phyloP scores from a whole-genome alignment of 2,113 vertebrate species.

The Paramisgurnus dabryanus region DNA sequence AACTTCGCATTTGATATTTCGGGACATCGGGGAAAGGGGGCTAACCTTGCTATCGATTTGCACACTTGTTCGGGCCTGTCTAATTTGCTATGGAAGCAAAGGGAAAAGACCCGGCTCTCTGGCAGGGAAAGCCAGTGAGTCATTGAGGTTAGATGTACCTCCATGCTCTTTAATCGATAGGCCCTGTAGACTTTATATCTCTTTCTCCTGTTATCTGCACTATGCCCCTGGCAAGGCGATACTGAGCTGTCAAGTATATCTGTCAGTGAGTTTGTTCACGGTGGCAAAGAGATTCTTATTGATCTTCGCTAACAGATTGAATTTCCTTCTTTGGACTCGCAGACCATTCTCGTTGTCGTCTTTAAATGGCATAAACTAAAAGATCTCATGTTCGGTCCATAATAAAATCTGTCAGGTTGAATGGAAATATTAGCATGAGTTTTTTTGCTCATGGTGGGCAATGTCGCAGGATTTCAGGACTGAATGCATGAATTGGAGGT shows the following conservation, averaged over 20 bases:
- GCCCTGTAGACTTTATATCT: not conserved
- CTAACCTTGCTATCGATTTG: constrained; percentile 19
- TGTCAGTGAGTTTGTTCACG: constrained; percentile 32
- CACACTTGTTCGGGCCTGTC: not conserved
- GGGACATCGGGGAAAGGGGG: constrained; percentile 1
- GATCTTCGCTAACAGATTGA: constrained; percentile 26
- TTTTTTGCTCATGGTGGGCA: constrained; percentile 17
- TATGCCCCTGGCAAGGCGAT: constrained; percentile 13
- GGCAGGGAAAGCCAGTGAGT: constrained; percentile 31
- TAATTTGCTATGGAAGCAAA: constrained; percentile 33
- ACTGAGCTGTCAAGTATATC: constrained; percentile 42
- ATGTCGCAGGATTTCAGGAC: constrained; percentile 36
- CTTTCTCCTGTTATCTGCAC: constrained; percentile 1
- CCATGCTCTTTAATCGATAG: constrained; percentile 21
- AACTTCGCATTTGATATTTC: constrained; percentile 22
- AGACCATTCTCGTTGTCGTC: constrained; percentile 21
- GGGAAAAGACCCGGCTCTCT: constrained; percentile 30
- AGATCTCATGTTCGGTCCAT: constrained; percentile 6
- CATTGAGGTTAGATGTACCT: constrained; percentile 3
- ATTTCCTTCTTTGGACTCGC: constrained; percentile 33
- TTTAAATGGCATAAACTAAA: constrained; percentile 39
- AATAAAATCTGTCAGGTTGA: constrained; percentile 4
- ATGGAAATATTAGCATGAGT: not conserved
- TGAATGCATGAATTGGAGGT: constrained; percentile 34
- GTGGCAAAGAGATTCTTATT: constrained; percentile 37